Conservation (phyloP, 2,797 vertebrate genomes). For the Gymnothorax reevesii region DNA sequence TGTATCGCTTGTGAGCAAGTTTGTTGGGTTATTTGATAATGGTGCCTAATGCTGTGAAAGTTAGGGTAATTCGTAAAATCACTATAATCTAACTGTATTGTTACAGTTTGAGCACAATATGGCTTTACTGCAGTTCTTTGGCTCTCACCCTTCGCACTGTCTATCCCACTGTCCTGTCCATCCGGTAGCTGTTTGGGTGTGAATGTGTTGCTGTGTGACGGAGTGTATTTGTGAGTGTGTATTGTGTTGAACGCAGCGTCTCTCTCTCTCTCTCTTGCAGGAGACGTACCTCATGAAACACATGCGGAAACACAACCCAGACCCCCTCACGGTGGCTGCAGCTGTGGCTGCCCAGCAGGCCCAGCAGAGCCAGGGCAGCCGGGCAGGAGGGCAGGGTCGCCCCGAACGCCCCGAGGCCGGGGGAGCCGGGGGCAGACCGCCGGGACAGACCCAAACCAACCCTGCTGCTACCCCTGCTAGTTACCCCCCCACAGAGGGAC, state of each 20-base stretch:
- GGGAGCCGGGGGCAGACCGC: slow-evolving; percentile 61
- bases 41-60: not conserved
- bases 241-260: not conserved
- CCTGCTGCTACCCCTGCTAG: slow-evolving; percentile 76
- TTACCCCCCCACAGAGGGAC: slow-evolving; percentile 65
- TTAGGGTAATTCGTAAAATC: not conserved
- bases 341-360: slow-evolving; percentile 81
- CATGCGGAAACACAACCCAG: slow-evolving; percentile 98
- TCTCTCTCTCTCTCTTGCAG: slow-evolving; percentile 50
- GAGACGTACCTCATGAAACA: slow-evolving; percentile 99
- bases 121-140: not conserved
- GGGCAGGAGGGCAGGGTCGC: slow-evolving; percentile 49
- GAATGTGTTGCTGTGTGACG: not conserved
- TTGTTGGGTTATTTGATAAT: not conserved
- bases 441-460: slow-evolving; percentile 67
- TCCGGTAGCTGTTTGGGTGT: not conserved
- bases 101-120: not conserved
- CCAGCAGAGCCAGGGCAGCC: slow-evolving; percentile 67
- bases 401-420: slow-evolving; percentile 41
- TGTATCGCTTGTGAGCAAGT: not conserved
- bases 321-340: slow-evolving; percentile 78
- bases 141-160: not conserved
- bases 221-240: not conserved
- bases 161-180: not conserved
- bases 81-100: not conserved